These are phyloP conservation scores for Azemiops feae DNA, from an alignment of 2,113 vertebrate species.

Conservation along the genomic window DNA sequence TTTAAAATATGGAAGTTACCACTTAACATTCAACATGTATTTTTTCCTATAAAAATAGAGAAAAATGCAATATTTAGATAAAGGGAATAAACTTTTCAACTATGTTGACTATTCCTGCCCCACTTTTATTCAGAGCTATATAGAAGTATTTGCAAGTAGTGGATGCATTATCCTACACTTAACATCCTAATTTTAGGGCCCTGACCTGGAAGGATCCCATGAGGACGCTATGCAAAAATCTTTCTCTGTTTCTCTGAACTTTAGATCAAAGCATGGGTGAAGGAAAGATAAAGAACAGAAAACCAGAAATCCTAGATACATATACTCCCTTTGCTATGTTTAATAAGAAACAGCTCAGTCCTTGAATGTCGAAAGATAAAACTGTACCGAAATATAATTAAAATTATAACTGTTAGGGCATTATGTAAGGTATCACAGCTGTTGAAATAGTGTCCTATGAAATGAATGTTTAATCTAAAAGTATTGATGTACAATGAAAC, in stretches of 20 bases:
- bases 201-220: not conserved
- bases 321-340: constrained; percentile 57
- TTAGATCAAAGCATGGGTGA: constrained; percentile 63
- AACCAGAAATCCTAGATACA: constrained; percentile 59
- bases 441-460: not conserved
- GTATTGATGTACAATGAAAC: not conserved
- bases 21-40: not conserved
- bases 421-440: not conserved
- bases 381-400: not conserved
- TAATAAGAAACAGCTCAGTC: constrained; percentile 35
- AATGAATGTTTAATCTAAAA: not conserved
- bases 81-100: not conserved
- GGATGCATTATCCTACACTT: not conserved
- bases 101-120: not conserved
- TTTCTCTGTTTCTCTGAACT: constrained; percentile 39
- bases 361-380: constrained; percentile 60
- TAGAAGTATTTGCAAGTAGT: not conserved
- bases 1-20: not conserved
- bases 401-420: not conserved
- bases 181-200: not conserved
- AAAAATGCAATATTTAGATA: not conserved
- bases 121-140: not conserved
- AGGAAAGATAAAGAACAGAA: constrained; percentile 50
- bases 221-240: not conserved
- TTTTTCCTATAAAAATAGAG: not conserved